These are phyloP conservation scores for Pluvianellus socialis DNA, from an alignment of 2,113 vertebrate genomes.

Conservation along the genomic window DNA sequence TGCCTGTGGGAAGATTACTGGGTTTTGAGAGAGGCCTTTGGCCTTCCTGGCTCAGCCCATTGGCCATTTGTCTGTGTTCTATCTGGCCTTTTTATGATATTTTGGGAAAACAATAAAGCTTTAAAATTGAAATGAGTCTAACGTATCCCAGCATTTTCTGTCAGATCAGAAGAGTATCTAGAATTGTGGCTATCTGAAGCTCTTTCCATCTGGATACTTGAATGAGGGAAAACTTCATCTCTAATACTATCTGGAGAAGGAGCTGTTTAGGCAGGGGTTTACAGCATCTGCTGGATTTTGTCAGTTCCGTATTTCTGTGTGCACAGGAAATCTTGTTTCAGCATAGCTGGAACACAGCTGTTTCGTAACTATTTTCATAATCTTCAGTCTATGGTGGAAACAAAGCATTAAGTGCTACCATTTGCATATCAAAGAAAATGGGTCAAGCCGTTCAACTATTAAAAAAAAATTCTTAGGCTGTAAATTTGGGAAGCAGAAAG, in stretches of 20 bases:
- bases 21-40: not conserved
- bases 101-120: not conserved
- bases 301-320: not conserved
- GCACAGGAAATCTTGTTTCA: slow-evolving; percentile 5
- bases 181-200: not conserved
- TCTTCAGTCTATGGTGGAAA: not conserved
- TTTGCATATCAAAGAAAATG: slow-evolving; percentile 48
- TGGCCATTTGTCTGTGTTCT: not conserved
- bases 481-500: not conserved
- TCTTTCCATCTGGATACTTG: not conserved
- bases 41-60: not conserved
- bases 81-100: not conserved
- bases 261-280: not conserved
- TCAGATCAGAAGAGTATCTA: not conserved
- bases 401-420: not conserved
- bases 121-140: not conserved
- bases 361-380: slow-evolving; percentile 43
- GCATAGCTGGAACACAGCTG: slow-evolving; percentile 11
- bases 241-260: not conserved
- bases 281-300: not conserved
- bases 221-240: not conserved
- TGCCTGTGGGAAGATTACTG: not conserved
- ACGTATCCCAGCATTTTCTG: not conserved
- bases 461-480: not conserved
- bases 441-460: slow-evolving; percentile 3